Base-by-base conservation (phyloP, 2,797 vertebrate species). In the Steatocranus sp. region DNA sequence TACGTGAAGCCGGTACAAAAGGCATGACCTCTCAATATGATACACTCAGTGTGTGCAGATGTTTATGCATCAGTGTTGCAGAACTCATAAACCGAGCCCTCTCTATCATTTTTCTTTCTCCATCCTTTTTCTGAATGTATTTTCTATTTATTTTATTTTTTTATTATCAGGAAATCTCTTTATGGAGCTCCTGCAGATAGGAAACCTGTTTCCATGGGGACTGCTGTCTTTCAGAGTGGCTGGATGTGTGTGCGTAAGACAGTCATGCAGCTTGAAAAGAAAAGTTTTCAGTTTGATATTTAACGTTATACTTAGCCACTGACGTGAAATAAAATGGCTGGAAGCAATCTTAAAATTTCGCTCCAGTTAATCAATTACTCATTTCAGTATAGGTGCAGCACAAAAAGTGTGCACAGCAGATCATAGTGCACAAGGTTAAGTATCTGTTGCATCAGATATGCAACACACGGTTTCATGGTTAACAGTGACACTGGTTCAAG, bases 131-230 rank as follows among this genome's bases (percentile, higher is more conserved):
- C 46, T 1, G 0, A 61, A n/a, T 61, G 30, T 34, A 3, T 66
- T 66, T 36, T 38, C 14, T 9, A 1, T 66, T 8, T 9, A n/a
- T 25, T 25, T 25, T 25, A 0, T 61, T 78, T 20, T 41, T n/a
- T 78, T 49, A 86, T 78, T 66, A 43, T 81, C 92, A 93, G 91
- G 90, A 95, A 94, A 91, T 93, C 91, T 88, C 86, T 94, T 93
- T 91, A 93, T 94, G 92, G 93, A 88, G 79, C 84, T 93, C 76
- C 84, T 49, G 88, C 81, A 75, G 83, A 88, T 75, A 77, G 79
- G 78, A 92, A 91, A 87, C 85, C 76, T 86, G 94, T 96, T 95
- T 88, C 94, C 94, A 96, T 95, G 95, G 95, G 90, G 93, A 95
- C 89, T 14, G 86, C 82, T 87, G 82, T 89, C 87, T 91, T 84